Percentiles rank a stretch among this genome's conserved stretches.
Evolutionary conservation across 2,113 vertebrate genomes (phyloP).

Genomic region (Microcebus jonahi): DNA sequence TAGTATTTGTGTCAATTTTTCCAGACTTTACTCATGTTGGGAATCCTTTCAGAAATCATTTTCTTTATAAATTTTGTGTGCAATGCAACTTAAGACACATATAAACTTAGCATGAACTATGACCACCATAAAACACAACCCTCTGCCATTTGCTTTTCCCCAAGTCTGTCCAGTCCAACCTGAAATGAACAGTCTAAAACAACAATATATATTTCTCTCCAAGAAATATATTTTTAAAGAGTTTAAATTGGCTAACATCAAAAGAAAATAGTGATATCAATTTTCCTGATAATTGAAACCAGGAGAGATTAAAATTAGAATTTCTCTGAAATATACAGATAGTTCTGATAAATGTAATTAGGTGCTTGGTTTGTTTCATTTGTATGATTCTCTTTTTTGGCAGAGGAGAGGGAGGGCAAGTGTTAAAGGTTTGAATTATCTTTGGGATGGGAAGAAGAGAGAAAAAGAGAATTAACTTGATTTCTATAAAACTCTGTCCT

Average conservation of each 20-base stretch:
- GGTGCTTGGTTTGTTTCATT: background rate
- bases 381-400: background rate
- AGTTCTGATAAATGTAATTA: background rate
- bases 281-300: conserved; percentile 23
- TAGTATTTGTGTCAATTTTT: background rate
- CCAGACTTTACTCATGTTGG: background rate
- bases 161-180: background rate
- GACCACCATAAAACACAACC: background rate
- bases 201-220: background rate
- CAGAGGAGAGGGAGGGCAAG: background rate
- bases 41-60: conserved; percentile 11
- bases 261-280: conserved; percentile 26
- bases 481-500: background rate
- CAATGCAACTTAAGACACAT: background rate
- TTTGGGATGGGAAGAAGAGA: background rate
- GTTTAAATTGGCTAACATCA: background rate
- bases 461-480: background rate
- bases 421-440: background rate
- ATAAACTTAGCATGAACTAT: conserved; percentile 12
- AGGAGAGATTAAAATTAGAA: conserved; percentile 50
- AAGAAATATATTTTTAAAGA: conserved; percentile 1
- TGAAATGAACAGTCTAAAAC: conserved; percentile 38
- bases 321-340: conserved; percentile 25
- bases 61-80: background rate
- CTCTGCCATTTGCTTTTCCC: background rate